Percentiles rank a stretch among this genome's conserved stretches.
These are phyloP conservation scores for Dissostichus mawsoni DNA, from an alignment of 2,113 vertebrate genomes.

Conservation along the genomic window DNA sequence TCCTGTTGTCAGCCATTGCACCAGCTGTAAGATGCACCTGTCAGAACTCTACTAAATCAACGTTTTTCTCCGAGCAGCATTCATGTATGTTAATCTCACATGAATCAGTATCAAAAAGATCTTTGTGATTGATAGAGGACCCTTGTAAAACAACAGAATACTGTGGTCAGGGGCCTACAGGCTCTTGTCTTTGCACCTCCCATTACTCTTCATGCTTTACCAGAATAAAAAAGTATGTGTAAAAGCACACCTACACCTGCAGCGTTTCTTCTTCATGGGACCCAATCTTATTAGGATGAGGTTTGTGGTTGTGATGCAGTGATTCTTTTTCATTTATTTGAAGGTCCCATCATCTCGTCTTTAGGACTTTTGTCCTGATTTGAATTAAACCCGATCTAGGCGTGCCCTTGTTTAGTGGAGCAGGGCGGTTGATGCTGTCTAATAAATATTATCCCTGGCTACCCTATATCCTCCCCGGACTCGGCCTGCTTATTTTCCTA, in stretches of 20 bases:
- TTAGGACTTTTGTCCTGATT: slow-evolving; percentile 40
- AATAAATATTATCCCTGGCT: slow-evolving; percentile 11
- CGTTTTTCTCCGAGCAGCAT: no score
- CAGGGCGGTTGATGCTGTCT: slow-evolving; percentile 7
- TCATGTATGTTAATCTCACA: no score
- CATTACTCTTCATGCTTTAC: no score
- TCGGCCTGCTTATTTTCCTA: not conserved
- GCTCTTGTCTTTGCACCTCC: no score
- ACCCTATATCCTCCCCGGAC: not conserved
- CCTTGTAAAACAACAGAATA: no score
- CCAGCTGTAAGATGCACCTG: slow-evolving; percentile 22
- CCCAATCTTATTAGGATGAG: not conserved
- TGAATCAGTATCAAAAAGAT: no score
- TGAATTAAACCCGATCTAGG: slow-evolving; percentile 37
- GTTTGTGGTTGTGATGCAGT: not conserved
- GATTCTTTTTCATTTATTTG: slow-evolving; percentile 15
- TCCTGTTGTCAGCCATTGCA: slow-evolving; percentile 9
- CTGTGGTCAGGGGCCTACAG: no score
- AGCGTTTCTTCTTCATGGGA: not conserved
- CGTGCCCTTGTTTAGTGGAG: slow-evolving; percentile 10
- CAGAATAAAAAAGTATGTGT: no score
- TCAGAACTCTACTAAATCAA: slow-evolving; percentile 31
- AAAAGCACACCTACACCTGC: not conserved
- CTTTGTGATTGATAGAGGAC: no score
- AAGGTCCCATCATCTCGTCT: not conserved